A percentile compares a stretch with the other conserved stretches of the same genome.
Evolutionary conservation across 2,888 invertebrate species (phyloP).

Genomic region (Malthinus seriepunctatus): DNA sequence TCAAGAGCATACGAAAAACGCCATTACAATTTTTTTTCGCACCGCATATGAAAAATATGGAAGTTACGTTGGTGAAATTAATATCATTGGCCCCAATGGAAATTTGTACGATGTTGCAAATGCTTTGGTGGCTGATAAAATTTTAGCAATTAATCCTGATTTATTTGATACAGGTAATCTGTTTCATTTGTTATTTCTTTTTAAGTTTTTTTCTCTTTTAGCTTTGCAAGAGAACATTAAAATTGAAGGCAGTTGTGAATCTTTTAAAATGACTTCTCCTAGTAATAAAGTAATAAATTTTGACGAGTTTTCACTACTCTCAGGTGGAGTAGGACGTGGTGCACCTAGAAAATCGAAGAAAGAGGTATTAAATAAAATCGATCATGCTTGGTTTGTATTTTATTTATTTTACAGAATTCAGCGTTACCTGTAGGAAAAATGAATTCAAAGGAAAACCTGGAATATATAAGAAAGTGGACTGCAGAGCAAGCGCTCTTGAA

Average conservation of each 20-base stretch:
- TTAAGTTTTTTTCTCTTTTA: background rate
- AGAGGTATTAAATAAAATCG: too few relatives aligned
- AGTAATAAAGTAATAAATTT: background rate
- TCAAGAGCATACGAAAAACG: conserved; percentile 8
- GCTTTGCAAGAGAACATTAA: background rate
- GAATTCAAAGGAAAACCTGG: too few relatives aligned
- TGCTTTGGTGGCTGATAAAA: conserved; percentile 26
- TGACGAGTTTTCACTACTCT: too few relatives aligned
- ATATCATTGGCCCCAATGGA: background rate
- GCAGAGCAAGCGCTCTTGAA: too few relatives aligned
- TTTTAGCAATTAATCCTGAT: conserved; percentile 24
- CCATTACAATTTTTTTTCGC: conserved; percentile 17
- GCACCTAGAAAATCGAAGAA: too few relatives aligned
- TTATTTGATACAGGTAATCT: conserved; percentile 23
- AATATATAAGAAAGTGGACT: too few relatives aligned
- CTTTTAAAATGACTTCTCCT: background rate
- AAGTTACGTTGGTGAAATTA: conserved; percentile 35
- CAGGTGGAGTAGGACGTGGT: too few relatives aligned
- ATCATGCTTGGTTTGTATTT: too few relatives aligned
- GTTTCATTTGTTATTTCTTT: background rate
- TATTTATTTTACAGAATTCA: too few relatives aligned
- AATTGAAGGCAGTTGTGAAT: background rate
- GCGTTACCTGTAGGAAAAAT: too few relatives aligned
- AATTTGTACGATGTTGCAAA: conserved; percentile 27
- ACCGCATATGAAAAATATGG: conserved; percentile 29